Base-by-base conservation (phyloP, 2,797 vertebrate genomes). In the Tangara arthus region DNA sequence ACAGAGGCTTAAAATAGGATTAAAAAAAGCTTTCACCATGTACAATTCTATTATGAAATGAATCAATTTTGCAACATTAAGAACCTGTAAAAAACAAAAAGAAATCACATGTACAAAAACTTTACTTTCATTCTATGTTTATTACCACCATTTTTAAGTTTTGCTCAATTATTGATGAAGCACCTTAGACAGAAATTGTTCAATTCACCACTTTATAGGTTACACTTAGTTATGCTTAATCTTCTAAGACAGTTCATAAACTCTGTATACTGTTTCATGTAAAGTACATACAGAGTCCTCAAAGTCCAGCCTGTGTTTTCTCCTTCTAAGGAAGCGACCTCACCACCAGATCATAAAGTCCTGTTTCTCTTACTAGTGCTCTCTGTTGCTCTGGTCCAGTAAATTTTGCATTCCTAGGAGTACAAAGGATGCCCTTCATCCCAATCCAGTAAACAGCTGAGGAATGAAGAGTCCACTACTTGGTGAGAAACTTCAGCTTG, bases 241-340 rank as follows among this genome's bases (percentile, higher is more conserved):
- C 52, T 96, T 95, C 53, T 69, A 93, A 78, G 50, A 81, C 53
- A 56, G 69, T 84, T 85, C 79, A 78, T 93, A 95, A 95, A 91
- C 85, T 60, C 81, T 50, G 61, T 41, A 68, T 14, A 63, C n/a
- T 41, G 50, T 59, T 96, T 55, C 55, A 85, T 30, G 35, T 91
- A 88, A 85, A 86, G 82, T 59, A 82, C 8, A 83, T 55, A 86
- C 3, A 79, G 20, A 53, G 5, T n/a, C 46, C 64, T 89, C 1
- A 1, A 89, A 73, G 71, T 53, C 60, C 46, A 86, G 79, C n/a
- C 61, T 21, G 21, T 27, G 32, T 59, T 82, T 85, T 32, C 56
- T 37, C 34, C 27, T 75, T 61, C 18, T 23, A 90, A 71, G 53
- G 90, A 92, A 91, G 70, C 39, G 53, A 94, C 50, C 32, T 94